These are phyloP conservation scores for Danio rerio DNA, from an alignment of 2,113 vertebrate genomes.

Conservation along the genomic window GRCz12tu NC_133176.1:329501-330000, in stretches of 20 bases:
- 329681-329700: constrained; percentile 94
- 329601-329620: constrained; percentile 97
- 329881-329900: too few species aligned
- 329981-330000: too few species aligned
- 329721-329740: constrained; percentile 40
- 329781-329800: not conserved
- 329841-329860: too few species aligned
- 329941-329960: too few species aligned
- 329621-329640: constrained; percentile 94
- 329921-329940: too few species aligned
- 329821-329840: too few species aligned
- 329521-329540: not conserved
- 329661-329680: constrained; percentile 96
- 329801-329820: not conserved
- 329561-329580: constrained; percentile 76
- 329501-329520: too few species aligned
- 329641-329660: constrained; percentile 90
- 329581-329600: constrained; percentile 93
- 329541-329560: constrained; percentile 9
- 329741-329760: not conserved
- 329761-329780: not conserved
- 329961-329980: too few species aligned
- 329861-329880: too few species aligned
- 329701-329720: constrained; percentile 94
- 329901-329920: too few species aligned